A percentile compares a stretch with the other conserved stretches of the same genome.
These are phyloP conservation scores for Oreochromis mossambicus DNA, from an alignment of 2,797 vertebrate genomes.

Conservation along the genomic window DNA sequence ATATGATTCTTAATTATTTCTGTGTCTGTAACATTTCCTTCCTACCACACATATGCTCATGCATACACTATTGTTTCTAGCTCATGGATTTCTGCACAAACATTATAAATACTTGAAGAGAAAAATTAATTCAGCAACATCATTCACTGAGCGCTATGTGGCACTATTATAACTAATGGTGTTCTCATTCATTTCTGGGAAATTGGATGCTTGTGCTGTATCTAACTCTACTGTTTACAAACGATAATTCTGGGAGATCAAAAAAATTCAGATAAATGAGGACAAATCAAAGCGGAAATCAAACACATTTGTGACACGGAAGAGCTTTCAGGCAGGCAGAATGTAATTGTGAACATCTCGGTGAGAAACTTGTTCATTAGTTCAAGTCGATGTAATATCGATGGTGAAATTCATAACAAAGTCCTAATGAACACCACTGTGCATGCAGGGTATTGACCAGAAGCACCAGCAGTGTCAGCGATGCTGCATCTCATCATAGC, in stretches of 20 bases:
- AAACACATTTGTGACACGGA: background rate
- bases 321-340: background rate
- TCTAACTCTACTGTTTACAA: background rate
- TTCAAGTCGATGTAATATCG: constrained; percentile 11
- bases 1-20: background rate
- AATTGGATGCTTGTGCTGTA: background rate
- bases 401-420: constrained; percentile 33
- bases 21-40: background rate
- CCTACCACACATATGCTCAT: background rate
- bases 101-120: background rate
- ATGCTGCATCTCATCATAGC: constrained; percentile 14
- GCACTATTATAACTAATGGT: background rate
- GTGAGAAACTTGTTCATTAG: constrained; percentile 22
- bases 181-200: background rate
- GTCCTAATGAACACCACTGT: constrained; percentile 33
- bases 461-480: constrained; percentile 25
- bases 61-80: background rate
- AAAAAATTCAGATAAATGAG: background rate
- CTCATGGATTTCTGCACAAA: background rate
- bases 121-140: background rate
- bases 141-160: background rate
- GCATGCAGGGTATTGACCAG: constrained; percentile 41
- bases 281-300: constrained; percentile 10
- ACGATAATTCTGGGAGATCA: constrained; percentile 3
- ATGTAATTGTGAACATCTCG: background rate